A percentile compares a stretch with the other conserved stretches of the same genome.
phyloP scores from a whole-genome alignment of 2,888 invertebrate genomes.

The Polydrusus cervinus region DNA sequence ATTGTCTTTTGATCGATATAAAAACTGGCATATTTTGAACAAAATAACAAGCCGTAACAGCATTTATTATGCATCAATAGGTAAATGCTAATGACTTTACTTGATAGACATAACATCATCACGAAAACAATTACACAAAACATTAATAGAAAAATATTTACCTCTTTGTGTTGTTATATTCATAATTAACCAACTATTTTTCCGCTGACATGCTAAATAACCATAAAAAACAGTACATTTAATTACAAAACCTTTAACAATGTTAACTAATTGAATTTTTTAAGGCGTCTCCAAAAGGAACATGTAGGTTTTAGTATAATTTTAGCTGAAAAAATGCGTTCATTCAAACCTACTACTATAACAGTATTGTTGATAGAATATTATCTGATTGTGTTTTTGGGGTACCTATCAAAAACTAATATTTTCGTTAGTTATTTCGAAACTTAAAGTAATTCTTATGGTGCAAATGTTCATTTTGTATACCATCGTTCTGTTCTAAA shows the following conservation, averaged over 20 bases:
- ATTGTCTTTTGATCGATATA: no score
- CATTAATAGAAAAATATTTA: conserved; percentile 9
- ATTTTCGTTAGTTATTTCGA: no score
- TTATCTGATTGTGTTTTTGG: no score
- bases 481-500: no score
- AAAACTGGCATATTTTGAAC: background rate
- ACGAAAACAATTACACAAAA: conserved; percentile 8
- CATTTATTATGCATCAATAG: no score
- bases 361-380: no score
- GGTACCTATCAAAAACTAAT: no score
- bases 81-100: background rate
- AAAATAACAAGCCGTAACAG: background rate
- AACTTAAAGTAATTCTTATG: no score
- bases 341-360: no score
- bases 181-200: conserved; percentile 13
- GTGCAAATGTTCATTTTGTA: no score
- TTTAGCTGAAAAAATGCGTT: no score
- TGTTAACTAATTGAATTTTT: conserved; percentile 11
- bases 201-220: conserved; percentile 10
- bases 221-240: conserved; percentile 5
- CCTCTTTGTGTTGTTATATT: conserved; percentile 13
- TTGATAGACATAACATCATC: background rate
- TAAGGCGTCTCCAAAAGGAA: background rate
- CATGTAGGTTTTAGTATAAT: no score
- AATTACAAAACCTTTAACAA: background rate